Percentiles rank a stretch among this genome's conserved stretches.
Conservation (phyloP, 2,888 invertebrate genomes). For the Cacoxenus indagator region DNA sequence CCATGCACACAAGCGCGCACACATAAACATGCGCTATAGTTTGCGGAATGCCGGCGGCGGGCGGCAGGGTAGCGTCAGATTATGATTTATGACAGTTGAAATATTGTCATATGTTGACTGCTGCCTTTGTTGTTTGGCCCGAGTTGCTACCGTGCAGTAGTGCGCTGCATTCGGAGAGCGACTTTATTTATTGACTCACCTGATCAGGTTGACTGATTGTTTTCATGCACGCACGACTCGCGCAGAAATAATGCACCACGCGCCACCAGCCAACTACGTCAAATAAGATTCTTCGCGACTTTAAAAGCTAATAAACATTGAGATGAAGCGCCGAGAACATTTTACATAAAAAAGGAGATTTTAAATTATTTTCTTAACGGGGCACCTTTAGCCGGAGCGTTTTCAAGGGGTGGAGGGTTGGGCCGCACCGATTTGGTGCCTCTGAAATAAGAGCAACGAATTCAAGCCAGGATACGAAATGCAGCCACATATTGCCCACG, state of each 20-base stretch:
- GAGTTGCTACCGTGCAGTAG: conserved; percentile 27
- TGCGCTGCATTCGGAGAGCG: conserved; percentile 19
- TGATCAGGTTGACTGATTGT: conserved; percentile 70
- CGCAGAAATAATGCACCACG: conserved; percentile 4
- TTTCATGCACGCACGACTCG: conserved; percentile 63
- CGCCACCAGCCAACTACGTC: not conserved
- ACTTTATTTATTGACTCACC: conserved; percentile 69
- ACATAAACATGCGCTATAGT: not conserved
- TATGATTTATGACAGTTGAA: conserved; percentile 58
- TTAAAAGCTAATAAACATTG: not conserved
- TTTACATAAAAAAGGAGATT: too few species aligned
- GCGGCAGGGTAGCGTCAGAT: conserved; percentile 47
- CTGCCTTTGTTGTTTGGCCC: not conserved
- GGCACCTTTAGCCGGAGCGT: too few species aligned
- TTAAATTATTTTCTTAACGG: too few species aligned
- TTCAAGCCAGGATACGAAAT: not conserved
- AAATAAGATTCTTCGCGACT: not conserved
- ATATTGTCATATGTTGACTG: conserved; percentile 51
- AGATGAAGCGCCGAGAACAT: too few species aligned
- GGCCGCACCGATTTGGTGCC: too few species aligned
- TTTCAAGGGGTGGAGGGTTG: too few species aligned
- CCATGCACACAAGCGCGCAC: not conserved
- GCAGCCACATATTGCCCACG: not conserved
- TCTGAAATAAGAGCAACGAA: too few species aligned
- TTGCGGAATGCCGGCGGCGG: not conserved